Evolutionary conservation across 2,113 vertebrate genomes (phyloP).

Genomic region (Otis tarda): DNA sequence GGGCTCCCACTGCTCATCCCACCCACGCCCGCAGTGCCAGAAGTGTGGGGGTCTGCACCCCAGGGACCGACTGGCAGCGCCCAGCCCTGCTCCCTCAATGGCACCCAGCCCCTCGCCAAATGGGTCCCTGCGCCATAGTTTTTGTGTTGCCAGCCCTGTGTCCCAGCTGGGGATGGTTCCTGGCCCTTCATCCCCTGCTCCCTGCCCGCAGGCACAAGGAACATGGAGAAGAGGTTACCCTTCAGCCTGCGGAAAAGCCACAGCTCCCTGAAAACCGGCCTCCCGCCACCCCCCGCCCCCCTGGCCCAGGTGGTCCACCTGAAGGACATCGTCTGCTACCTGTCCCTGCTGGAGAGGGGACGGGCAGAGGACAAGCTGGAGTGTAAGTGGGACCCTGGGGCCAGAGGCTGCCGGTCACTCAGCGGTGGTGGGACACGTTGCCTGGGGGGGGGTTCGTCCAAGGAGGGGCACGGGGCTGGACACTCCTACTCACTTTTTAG

Average conservation of each 20-base stretch:
- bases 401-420: fast-evolving
- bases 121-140: neutral
- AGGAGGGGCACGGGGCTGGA: neutral
- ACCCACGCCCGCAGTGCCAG: fast-evolving
- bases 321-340: constrained; percentile 94
- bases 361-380: constrained; percentile 94
- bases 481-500: neutral
- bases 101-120: fast-evolving
- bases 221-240: constrained; percentile 70
- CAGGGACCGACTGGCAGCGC: fast-evolving
- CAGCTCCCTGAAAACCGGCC: constrained; percentile 67
- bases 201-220: constrained; percentile 15
- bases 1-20: fast-evolving
- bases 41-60: neutral
- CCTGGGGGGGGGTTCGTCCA: neutral
- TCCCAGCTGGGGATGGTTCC: neutral
- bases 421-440: neutral
- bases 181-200: neutral
- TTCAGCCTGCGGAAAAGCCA: constrained; percentile 75
- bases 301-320: constrained; percentile 83
- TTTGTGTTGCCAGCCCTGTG: fast-evolving
- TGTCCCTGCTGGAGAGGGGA: constrained; percentile 92
- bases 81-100: neutral
- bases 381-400: constrained; percentile 79
- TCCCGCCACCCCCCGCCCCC: neutral